phyloP scores from a whole-genome alignment of 2,888 invertebrate genomes.

The Corbicula japonica region DNA sequence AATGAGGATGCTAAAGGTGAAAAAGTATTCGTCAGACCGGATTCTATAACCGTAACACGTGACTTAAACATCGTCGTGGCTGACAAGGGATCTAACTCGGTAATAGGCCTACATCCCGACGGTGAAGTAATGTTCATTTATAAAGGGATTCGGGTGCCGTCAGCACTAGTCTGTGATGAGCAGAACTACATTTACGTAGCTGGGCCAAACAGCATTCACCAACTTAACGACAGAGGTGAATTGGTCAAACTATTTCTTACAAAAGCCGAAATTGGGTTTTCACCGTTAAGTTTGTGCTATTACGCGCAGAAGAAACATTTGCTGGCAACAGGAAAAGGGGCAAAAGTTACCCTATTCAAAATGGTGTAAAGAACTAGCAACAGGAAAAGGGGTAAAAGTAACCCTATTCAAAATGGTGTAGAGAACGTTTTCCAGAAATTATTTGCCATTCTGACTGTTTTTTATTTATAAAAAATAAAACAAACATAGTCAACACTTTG shows the following conservation, averaged over 20 bases:
- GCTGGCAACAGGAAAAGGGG: slow-evolving; percentile 52
- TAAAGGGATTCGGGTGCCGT: slow-evolving; percentile 50
- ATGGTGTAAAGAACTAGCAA: no score
- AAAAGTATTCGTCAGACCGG: slow-evolving; percentile 51
- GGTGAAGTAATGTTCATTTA: slow-evolving; percentile 56
- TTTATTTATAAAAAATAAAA: no score
- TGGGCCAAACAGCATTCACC: slow-evolving; percentile 55
- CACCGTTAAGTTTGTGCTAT: slow-evolving; percentile 56
- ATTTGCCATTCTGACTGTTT: background rate
- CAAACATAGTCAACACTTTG: no score
- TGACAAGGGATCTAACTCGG: slow-evolving; percentile 48
- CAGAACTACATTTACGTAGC: slow-evolving; percentile 59
- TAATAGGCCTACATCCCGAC: slow-evolving; percentile 43
- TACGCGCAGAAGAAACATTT: slow-evolving; percentile 43
- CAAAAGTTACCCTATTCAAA: slow-evolving; percentile 55
- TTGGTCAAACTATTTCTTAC: slow-evolving; percentile 60
- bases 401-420: no score
- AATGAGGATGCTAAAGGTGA: slow-evolving; percentile 41
- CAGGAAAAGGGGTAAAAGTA: no score
- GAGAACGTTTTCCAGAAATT: background rate
- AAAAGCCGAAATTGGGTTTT: slow-evolving; percentile 64
- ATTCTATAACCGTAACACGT: slow-evolving; percentile 46
- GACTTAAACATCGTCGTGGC: slow-evolving; percentile 55
- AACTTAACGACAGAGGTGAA: slow-evolving; percentile 51
- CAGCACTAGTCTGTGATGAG: slow-evolving; percentile 57